Base-by-base conservation (phyloP, 1,140 invertebrate genomes). In the Neuroterus valhalla region DNA sequence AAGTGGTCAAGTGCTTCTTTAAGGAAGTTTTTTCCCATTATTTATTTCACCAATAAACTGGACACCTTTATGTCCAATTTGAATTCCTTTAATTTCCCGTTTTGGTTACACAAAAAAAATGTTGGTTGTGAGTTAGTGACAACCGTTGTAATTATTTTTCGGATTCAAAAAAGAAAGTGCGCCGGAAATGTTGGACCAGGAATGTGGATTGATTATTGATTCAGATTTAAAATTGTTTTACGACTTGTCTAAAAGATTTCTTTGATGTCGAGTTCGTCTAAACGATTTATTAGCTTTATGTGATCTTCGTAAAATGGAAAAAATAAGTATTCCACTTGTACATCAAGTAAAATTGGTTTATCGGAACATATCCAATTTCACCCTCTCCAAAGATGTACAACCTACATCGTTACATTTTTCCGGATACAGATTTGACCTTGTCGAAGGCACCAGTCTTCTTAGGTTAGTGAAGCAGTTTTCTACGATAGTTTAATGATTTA, bases 401-500 rank as follows among this genome's bases (percentile, higher is more conserved):
- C 21, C 10, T 44, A 50, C 66, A 48, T 62, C 55, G 26, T 62
- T 62, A 62, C 55, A 78, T 17, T 6, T 52, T 62, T 44, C 62
- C 11, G 55, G 52, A 55, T 55, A 55, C 21, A 23, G 21, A 46
- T 62, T 46, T 15, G n/a, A 44, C 26, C 26, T 15, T 62, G 14
- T 23, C 12, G 83, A 84, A 78, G 76, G 75, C 11, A 71, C 48
- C 15, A 79, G 48, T 11, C 72, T 84, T 50, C 77, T 84, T n/a
- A 78, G 83, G 83, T 84, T 66, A 81, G 81, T 84, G 78, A 44
- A 71, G 12, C 68, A 50, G 43, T 69, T 67, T 6, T 31, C 3
- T 46, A 15, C 62, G 3, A 8, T 11, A 48, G 38, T 21, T 45
- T 26, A 71, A 44, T 48, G 4, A 26, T 67, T 26, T 2, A 14